Evolutionary conservation across 2,113 vertebrate genomes (phyloP), one percentile per base, ranked within the genome.

Genomic region (Tor tambroides): DNA sequence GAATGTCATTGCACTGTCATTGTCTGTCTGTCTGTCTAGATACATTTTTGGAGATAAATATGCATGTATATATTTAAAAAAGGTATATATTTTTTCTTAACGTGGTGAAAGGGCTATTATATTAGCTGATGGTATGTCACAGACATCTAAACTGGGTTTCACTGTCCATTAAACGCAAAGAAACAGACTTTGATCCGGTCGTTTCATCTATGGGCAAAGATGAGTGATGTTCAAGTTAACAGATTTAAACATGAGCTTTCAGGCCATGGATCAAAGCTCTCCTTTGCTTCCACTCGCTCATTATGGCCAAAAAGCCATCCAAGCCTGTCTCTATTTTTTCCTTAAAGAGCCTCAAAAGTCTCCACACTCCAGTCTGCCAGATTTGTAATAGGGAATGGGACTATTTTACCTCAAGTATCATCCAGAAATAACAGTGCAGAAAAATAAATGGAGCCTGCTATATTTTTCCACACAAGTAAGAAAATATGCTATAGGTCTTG

Each of bases 351-450:
- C 94, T 94, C 91, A 93, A 80, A 61, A 59, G 69, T 84, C 94
- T 95, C 94, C 89, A 92, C 95, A 94, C 94, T 94, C 94, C 93
- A 92, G 93, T 88, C 93, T 94, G 94, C 95, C 94, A 93, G 93
- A 95, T 95, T 95, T 95, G 94, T 93, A 94, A 94, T 94, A 93
- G 93, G 91, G 92, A 94, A 91, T 92, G 93, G 91, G 84, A 93
- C 91, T 95, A 94, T 95, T n/a, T 95, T 95, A 95, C 94, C 88
- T 85, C 90, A 94, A 92, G 91, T 85, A 84, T 90, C 84, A 93
- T 95, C 95, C 95, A 95, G 94, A 93, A 95, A 94, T 94, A 95
- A 96, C 94, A 95, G 93, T 92, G 91, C 94, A 91, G 94, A 92
- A 93, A 95, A 95, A 96, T 94, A 95, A 95, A 95, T 94, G 94